These are phyloP conservation scores for Urosaurus nigricauda DNA, from an alignment of 2,797 vertebrate species.

Conservation along the genomic window DNA sequence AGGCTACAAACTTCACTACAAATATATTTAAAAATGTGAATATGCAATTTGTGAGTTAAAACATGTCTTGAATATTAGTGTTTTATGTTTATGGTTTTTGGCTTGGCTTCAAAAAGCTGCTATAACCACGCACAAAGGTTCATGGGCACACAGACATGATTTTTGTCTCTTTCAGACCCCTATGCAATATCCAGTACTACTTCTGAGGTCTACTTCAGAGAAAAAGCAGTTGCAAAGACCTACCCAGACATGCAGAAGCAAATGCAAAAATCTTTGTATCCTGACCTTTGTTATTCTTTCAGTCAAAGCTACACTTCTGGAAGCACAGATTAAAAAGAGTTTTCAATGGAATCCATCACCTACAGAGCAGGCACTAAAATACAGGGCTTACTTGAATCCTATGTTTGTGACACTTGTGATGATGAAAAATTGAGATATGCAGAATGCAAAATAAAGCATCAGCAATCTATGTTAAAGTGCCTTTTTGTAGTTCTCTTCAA, in stretches of 20 bases:
- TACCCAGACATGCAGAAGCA: not conserved
- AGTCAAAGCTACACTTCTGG: not conserved
- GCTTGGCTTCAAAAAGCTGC: not conserved
- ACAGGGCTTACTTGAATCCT: not conserved
- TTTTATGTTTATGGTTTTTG: not conserved
- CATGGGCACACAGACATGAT: not conserved
- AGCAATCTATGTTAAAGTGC: not conserved
- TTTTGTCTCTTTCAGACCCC: not conserved
- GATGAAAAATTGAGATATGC: not conserved
- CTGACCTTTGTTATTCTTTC: not conserved
- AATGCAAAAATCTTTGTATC: not conserved
- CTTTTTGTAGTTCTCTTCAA: slow-evolving; percentile 7
- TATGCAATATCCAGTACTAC: not conserved
- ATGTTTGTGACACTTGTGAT: not conserved
- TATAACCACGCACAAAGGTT: not conserved
- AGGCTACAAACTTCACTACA: not conserved
- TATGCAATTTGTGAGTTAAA: not conserved
- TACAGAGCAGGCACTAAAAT: not conserved
- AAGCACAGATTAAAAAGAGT: slow-evolving; percentile 1
- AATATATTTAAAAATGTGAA: not conserved
- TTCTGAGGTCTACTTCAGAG: not conserved
- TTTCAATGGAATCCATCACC: not conserved
- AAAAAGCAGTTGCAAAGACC: not conserved
- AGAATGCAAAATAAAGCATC: not conserved
- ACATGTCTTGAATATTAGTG: not conserved